phyloP scores from a whole-genome alignment of 30 jellyfish, hydroid and myxozoan species.

The Aurelia sp. region DNA sequence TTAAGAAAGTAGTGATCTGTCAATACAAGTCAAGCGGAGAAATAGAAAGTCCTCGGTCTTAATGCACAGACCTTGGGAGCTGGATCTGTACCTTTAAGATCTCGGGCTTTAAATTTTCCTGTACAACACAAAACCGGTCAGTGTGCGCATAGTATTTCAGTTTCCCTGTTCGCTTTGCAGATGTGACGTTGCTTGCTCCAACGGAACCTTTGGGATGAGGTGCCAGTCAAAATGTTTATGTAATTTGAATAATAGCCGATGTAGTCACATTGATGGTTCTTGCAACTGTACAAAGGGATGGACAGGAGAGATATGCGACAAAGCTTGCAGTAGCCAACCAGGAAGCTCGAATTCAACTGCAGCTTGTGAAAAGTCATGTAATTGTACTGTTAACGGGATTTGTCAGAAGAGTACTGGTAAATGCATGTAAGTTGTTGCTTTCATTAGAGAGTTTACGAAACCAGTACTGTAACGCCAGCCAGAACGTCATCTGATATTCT shows the following conservation, averaged over 20 bases:
- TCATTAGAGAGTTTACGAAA: no score
- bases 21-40: no score
- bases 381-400: constrained; percentile 72
- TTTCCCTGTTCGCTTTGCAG: not conserved
- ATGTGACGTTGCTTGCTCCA: constrained; percentile 45
- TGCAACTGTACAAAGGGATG: constrained; percentile 66
- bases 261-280: constrained; percentile 37
- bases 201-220: constrained; percentile 58
- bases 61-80: no score
- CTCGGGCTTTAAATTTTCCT: no score
- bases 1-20: no score
- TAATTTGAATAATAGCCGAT: constrained; percentile 45
- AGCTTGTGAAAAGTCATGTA: constrained; percentile 63
- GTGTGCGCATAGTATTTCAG: no score
- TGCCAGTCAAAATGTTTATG: constrained; percentile 51
- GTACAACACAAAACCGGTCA: no score
- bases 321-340: constrained; percentile 38
- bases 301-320: constrained; percentile 60
- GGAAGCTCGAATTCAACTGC: constrained; percentile 36
- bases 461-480: no score
- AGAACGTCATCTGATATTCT: no score
- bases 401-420: constrained; percentile 71
- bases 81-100: no score
- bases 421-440: constrained; percentile 63
- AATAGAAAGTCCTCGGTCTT: no score